Conservation (phyloP, 2,113 vertebrate genomes). For the Gobio gobio region DNA sequence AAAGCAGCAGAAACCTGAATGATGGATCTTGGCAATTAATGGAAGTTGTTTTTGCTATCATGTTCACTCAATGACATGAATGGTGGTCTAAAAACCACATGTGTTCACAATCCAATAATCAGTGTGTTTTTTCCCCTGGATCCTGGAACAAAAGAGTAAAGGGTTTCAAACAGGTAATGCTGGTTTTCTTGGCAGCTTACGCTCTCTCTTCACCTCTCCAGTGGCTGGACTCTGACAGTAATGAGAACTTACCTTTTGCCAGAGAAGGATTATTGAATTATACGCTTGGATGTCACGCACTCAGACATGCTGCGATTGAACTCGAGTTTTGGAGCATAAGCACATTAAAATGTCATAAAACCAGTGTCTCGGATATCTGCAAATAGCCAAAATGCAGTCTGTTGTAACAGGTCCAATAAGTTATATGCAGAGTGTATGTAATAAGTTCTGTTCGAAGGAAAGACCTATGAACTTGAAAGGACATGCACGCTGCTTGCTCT, state of each 20-base stretch:
- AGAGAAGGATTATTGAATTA: slow-evolving; percentile 80
- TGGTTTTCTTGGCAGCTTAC: slow-evolving; percentile 47
- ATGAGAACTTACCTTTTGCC: slow-evolving; percentile 73
- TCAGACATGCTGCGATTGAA: slow-evolving; percentile 34
- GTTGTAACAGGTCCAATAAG: slow-evolving; percentile 21
- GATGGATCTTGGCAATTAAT: slow-evolving; percentile 38
- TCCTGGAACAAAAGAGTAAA: slow-evolving; percentile 14
- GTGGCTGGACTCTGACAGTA: slow-evolving; percentile 74
- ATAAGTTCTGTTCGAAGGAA: slow-evolving; percentile 7
- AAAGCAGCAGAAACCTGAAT: slow-evolving; percentile 13
- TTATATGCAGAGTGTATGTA: background rate
- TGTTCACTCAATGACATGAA: slow-evolving; percentile 36
- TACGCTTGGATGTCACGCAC: slow-evolving; percentile 59
- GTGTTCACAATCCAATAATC: slow-evolving; percentile 47
- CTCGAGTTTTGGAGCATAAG: slow-evolving; percentile 32
- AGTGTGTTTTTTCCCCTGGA: slow-evolving; percentile 23
- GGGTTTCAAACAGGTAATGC: slow-evolving; percentile 43
- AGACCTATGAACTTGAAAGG: slow-evolving; percentile 28
- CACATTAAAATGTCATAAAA: slow-evolving; percentile 34
- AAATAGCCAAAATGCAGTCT: slow-evolving; percentile 13
- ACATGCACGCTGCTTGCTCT: background rate
- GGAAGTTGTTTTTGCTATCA: slow-evolving; percentile 45
- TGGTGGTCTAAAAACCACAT: slow-evolving; percentile 42
- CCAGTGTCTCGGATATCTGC: slow-evolving; percentile 33
- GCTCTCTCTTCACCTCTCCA: slow-evolving; percentile 44